phyloP scores from a whole-genome alignment of 2,113 vertebrate species.

The Psophia crepitans region DNA sequence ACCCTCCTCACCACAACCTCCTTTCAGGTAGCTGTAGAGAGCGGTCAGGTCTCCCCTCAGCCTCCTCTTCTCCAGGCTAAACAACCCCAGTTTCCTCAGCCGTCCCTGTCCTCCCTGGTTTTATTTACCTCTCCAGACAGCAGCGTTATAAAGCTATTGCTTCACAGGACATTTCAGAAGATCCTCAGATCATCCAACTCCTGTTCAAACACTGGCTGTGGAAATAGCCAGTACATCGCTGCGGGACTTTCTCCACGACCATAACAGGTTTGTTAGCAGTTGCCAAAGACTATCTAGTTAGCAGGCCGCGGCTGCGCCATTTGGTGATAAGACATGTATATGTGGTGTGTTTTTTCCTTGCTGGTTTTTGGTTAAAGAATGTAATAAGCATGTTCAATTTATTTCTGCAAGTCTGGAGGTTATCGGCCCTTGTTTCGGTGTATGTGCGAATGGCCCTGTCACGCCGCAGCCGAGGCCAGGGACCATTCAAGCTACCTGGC shows the following conservation, averaged over 20 bases:
- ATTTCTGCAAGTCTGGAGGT: neutral
- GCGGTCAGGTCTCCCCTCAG: too few relatives aligned
- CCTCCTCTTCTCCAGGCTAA: too few relatives aligned
- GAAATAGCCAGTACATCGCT: neutral
- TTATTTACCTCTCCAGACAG: neutral
- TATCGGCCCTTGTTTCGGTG: rapidly evolving
- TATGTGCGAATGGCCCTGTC: rapidly evolving
- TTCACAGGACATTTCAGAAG: neutral
- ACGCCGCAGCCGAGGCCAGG: neutral
- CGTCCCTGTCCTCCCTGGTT: neutral
- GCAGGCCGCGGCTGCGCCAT: neutral
- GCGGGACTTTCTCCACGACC: neutral
- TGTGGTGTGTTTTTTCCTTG: neutral
- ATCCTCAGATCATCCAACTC: neutral
- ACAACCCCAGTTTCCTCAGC: too few relatives aligned
- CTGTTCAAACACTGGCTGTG: neutral
- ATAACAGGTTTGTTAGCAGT: too few relatives aligned
- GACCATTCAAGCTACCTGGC: neutral
- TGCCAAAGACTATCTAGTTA: neutral
- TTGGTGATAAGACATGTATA: neutral
- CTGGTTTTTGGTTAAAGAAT: neutral
- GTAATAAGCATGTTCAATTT: neutral
- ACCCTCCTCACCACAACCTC: too few relatives aligned
- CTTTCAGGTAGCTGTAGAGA: too few relatives aligned
- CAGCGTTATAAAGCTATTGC: neutral